Evolutionary conservation across 64 coral and sea anemone species (phyloP), one percentile per base, ranked within the genome.

Genomic region (Montipora sp.): DNA sequence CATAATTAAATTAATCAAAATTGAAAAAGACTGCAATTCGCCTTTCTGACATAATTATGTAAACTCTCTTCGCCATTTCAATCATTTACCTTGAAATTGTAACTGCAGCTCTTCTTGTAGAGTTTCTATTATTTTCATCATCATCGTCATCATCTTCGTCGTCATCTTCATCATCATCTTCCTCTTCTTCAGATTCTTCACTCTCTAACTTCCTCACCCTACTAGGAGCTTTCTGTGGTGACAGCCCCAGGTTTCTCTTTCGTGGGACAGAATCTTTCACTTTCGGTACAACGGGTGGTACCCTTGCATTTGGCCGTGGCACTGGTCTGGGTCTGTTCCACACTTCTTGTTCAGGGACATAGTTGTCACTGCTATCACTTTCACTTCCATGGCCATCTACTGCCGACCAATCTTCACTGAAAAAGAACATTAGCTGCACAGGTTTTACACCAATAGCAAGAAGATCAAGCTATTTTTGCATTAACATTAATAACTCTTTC

Each of bases 281-380:
- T 77, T 88, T 92, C 20, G 51, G 71, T 51, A 89, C 83, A 47
- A 88, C 66, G 47, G 95, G 95, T 3, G 92, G 83, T 8, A 92
- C 85, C 48, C 95, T 91, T 12, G 95, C 95, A 87, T 89, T 94
- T 18, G 98, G 88, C 50, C 94, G 92, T 73, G 92, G 98, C 49
- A 84, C 80, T 18, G 90, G 90, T 49, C 96, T 80, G 22, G 89
- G 80, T 47, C 91, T 92, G 53, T 84, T 74, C 19, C 87, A 67
- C 1, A 85, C 82, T 44, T 85, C 82, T 19, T 71, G 63, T 4
- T 94, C 36, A 21, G 98, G 94, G n/a, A 84, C 80, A 16, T 96
- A 99, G 48, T 89, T 92, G 66, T 99, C 98, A 69, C 91, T 96
- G 27, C 94, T 96, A 11, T 95, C 98, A 87, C 98, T 99, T 45